Evolutionary conservation across 2,113 vertebrate species (phyloP).

Genomic region (Sminthopsis crassicaudata): DNA sequence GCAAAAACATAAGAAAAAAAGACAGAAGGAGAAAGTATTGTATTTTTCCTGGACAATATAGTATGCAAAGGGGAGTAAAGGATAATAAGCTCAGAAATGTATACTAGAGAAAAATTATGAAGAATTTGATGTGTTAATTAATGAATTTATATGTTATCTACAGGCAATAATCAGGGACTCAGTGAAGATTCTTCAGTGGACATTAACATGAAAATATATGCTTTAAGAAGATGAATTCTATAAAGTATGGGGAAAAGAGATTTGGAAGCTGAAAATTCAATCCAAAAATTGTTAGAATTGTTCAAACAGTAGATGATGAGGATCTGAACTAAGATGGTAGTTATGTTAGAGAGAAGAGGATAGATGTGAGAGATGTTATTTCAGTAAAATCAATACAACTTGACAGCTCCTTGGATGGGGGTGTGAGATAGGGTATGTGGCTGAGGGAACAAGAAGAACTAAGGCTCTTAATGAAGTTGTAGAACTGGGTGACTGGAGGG

Average conservation of each 20-base stretch:
- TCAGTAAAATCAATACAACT: not conserved
- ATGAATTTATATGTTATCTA: not conserved
- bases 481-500: not conserved
- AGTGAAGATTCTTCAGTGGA: not conserved
- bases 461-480: not conserved
- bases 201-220: not conserved
- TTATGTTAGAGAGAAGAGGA: not conserved
- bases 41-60: not conserved
- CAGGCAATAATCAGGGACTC: not conserved
- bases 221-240: not conserved
- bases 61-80: not conserved
- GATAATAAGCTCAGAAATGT: not conserved
- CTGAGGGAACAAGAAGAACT: not conserved
- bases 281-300: not conserved
- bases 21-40: not conserved
- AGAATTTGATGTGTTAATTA: not conserved
- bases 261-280: not conserved
- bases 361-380: not conserved
- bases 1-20: not conserved
- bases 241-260: not conserved
- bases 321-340: not conserved
- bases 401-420: not conserved
- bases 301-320: not conserved
- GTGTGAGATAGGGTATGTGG: not conserved
- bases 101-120: not conserved